Conservation (phyloP, 2,888 invertebrate genomes). For the Trichopria drosophilae region DNA sequence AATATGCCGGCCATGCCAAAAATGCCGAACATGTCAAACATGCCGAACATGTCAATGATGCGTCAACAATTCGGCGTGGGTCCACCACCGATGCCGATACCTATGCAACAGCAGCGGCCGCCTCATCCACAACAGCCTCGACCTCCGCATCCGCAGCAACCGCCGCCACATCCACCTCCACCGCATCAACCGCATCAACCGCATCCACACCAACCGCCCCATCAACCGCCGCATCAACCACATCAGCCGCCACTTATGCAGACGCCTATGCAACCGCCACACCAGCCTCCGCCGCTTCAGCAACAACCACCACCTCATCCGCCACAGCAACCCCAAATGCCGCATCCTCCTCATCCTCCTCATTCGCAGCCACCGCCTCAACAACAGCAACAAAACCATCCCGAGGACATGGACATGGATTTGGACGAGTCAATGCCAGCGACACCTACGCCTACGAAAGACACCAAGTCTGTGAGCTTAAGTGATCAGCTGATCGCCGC, state of each 20-base stretch:
- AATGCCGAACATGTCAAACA: conserved; percentile 52
- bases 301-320: conserved; percentile 45
- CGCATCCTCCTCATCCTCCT: conserved; percentile 10
- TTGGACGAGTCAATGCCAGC: conserved; percentile 63
- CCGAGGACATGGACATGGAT: conserved; percentile 82
- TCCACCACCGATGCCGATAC: conserved; percentile 51
- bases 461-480: conserved; percentile 47
- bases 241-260: conserved; percentile 52
- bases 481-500: conserved; percentile 64
- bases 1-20: too few species aligned
- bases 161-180: conserved; percentile 7
- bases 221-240: too few species aligned
- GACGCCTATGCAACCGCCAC: conserved; percentile 48
- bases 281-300: conserved; percentile 40
- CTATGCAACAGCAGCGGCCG: conserved; percentile 44
- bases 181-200: too few species aligned
- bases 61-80: conserved; percentile 54
- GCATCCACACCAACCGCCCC: conserved; percentile 44
- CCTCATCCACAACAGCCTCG: conserved; percentile 47
- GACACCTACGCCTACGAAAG: conserved; percentile 30
- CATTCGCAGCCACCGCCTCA: too few species aligned
- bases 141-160: conserved; percentile 29
- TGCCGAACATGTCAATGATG: conserved; percentile 52
- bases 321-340: conserved; percentile 15
- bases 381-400: conserved; percentile 54